phyloP scores from a whole-genome alignment of 2,113 vertebrate genomes.

The Charadrius vociferus region DNA sequence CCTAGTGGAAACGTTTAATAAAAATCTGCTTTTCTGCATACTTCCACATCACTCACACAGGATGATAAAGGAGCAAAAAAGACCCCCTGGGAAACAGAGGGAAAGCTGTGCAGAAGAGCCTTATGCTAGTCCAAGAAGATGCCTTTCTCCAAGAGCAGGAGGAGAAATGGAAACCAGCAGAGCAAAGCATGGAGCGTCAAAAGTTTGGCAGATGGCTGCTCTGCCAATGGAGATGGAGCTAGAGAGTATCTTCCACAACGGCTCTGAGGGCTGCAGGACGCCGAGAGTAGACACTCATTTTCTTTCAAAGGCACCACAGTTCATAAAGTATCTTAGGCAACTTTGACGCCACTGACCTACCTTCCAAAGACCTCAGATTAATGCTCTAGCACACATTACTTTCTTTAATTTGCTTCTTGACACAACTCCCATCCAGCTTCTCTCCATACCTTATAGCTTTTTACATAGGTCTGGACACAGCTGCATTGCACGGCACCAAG shows the following conservation, averaged over 20 bases:
- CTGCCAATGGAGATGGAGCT: rapidly evolving
- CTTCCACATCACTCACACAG: not conserved
- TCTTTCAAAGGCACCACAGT: not conserved
- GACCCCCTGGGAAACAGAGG: not conserved
- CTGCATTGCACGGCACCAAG: not conserved
- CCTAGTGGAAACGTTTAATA: not conserved
- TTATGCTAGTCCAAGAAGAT: not conserved
- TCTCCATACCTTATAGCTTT: rapidly evolving
- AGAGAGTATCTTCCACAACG: not conserved
- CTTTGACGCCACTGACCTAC: not conserved
- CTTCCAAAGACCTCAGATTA: not conserved
- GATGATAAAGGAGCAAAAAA: not conserved
- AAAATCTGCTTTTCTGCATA: not conserved
- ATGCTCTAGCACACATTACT: rapidly evolving
- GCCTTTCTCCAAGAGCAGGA: not conserved
- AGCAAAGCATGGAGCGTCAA: not conserved
- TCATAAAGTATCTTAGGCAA: not conserved
- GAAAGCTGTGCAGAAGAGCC: not conserved
- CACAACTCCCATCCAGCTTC: not conserved
- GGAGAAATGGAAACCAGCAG: not conserved
- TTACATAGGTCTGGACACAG: not conserved
- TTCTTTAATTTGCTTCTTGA: not conserved
- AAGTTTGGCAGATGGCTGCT: rapidly evolving
- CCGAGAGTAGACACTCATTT: not conserved
- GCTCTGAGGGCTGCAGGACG: not conserved